phyloP scores from a whole-genome alignment of 1,140 invertebrate genomes.

The Diploscapter pachys region DNA sequence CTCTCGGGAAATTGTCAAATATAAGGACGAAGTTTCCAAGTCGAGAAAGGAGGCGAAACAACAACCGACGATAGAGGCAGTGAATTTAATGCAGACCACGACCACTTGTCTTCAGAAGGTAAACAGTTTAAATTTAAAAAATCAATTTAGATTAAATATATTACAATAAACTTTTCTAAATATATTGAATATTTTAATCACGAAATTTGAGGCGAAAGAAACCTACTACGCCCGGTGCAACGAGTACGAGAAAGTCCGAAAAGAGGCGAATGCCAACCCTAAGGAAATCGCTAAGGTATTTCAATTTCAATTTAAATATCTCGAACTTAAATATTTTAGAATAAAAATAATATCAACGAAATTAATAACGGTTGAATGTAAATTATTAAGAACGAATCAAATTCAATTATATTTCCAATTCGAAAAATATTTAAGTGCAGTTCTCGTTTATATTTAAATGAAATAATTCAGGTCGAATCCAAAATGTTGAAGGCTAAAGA shows the following conservation, averaged over 20 bases:
- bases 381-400: no score
- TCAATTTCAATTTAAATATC: not conserved
- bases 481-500: conserved; percentile 54
- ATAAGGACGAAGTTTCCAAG: conserved; percentile 23
- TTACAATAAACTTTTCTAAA: no score
- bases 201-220: conserved; percentile 52
- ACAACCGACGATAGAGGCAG: conserved; percentile 52
- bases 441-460: conserved; percentile 5
- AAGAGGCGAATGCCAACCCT: conserved; percentile 36
- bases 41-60: conserved; percentile 44
- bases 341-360: no score
- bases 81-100: conserved; percentile 59
- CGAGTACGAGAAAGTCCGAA: conserved; percentile 46
- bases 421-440: no score
- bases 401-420: no score
- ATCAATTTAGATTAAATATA: no score
- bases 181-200: not conserved
- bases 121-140: conserved; percentile 1
- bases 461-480: conserved; percentile 41
- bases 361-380: no score
- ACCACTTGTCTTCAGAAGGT: conserved; percentile 59
- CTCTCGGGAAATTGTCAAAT: conserved; percentile 31
- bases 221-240: conserved; percentile 51
- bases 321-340: no score
- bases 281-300: conserved; percentile 50